A percentile compares a stretch with the other conserved stretches of the same genome.
phyloP scores from a whole-genome alignment of 1,140 invertebrate species.

The Spodoptera litura region DNA sequence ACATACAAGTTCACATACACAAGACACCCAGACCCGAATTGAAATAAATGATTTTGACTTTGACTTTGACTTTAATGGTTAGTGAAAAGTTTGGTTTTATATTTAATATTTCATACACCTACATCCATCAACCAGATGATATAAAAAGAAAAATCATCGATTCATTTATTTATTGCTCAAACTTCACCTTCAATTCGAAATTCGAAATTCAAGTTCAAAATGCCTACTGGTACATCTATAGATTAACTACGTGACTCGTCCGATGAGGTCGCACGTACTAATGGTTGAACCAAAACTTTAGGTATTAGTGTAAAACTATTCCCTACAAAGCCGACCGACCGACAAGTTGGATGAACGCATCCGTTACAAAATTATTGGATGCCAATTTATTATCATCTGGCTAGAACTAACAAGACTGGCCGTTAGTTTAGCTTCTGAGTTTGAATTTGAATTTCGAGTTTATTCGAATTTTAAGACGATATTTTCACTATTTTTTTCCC shows the following conservation, averaged over 20 bases:
- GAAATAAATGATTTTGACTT: no score
- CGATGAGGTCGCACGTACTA: conserved; percentile 22
- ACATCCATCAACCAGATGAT: background rate
- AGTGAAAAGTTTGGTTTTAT: no score
- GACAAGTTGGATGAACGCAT: conserved; percentile 32
- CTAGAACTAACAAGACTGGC: background rate
- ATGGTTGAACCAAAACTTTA: conserved; percentile 37
- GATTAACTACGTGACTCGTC: conserved; percentile 10
- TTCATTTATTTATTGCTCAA: no score
- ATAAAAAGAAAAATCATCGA: background rate
- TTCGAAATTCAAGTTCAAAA: background rate
- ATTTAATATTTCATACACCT: no score
- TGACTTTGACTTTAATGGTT: no score
- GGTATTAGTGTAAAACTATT: conserved; percentile 46
- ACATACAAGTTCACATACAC: no score
- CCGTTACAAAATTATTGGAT: conserved; percentile 36
- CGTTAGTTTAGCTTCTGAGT: background rate
- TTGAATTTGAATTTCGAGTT: background rate
- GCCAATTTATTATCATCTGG: conserved; percentile 20
- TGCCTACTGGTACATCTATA: background rate
- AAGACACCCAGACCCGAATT: no score
- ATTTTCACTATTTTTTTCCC: no score
- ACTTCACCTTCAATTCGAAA: background rate
- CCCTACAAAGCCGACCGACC: conserved; percentile 31
- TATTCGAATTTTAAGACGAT: background rate